These are phyloP conservation scores for Morelia viridis DNA, from an alignment of 2,797 vertebrate genomes.

Conservation along the genomic window DNA sequence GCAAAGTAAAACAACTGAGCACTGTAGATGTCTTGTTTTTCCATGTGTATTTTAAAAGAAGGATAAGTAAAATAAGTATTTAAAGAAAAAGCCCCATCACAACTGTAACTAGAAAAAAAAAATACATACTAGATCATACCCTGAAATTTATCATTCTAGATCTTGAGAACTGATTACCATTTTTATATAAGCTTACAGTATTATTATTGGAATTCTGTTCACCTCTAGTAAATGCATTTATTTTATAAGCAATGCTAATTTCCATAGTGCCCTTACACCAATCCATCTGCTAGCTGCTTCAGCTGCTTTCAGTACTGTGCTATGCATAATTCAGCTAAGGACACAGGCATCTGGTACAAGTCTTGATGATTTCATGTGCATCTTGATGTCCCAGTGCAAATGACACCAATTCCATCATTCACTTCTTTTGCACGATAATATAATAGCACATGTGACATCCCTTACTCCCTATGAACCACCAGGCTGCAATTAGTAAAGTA, in stretches of 20 bases:
- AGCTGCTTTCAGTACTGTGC: neutral
- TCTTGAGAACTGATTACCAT: neutral
- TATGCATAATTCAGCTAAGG: neutral
- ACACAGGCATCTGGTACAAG: neutral
- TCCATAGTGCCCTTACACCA: neutral
- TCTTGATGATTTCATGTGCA: neutral
- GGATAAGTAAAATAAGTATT: neutral
- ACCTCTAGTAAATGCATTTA: neutral
- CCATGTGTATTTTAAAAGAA: neutral
- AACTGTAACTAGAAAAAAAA: neutral
- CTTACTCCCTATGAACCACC: neutral
- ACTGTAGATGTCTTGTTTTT: neutral
- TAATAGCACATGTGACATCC: neutral
- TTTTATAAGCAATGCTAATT: neutral
- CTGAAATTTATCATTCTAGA: neutral
- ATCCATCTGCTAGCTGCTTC: neutral
- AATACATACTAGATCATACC: neutral
- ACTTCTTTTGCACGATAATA: neutral
- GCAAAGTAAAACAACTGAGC: neutral
- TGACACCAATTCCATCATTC: neutral
- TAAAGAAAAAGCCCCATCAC: neutral
- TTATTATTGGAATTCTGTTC: neutral
- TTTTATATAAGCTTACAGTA: neutral
- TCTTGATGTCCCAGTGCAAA: neutral
- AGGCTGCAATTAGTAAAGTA: too few species aligned